Evolutionary conservation across 2,888 invertebrate species (phyloP), one percentile per base, ranked within the genome.

Genomic region (Drosophila dives): DNA sequence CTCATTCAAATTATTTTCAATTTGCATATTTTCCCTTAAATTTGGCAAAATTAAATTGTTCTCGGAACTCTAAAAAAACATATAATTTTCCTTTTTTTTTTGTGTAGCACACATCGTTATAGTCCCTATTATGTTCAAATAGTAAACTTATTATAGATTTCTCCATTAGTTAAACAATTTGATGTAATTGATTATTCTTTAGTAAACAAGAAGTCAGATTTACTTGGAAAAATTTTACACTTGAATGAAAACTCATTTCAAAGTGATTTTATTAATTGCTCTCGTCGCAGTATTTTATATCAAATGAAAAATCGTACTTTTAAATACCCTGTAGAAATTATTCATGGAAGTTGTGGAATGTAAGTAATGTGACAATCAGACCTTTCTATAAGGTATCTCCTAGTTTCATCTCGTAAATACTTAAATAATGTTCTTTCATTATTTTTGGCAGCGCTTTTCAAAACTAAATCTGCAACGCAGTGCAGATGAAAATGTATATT

Each of bases 391-490:
- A n/a, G 26, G 5, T 26, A 17, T 45, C 7, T 45, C 3, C 3
- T 45, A 45, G 45, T 23, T 8, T 5, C 6, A 6, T 3, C n/a
- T 29, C 10, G 3, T 34, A 11, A 11, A 33, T 42, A 17, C 7
- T 4, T 4, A 3, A 6, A 1, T 15, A 20, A 23, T n/a, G 4
- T 11, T 15, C 4, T 32, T 50, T 26, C 17, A 4, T 50, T 34
- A 42, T 42, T 55, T 51, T 45, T 67, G 66, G n/a, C 53, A 40
- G 0, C 12, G 17, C 34, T 23, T 64, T 59, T 49, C 53, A 48
- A 59, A 69, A 68, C 68, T 55, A 79, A 79, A 79, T 86, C 81
- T 68, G 68, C 34, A 34, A 60, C 59, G 55, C 71, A 67, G 20
- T 67, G 67, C 69, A 70, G 67, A 48, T 38, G 64, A 72, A 71